Evolutionary conservation across 2,888 invertebrate genomes (phyloP), one percentile per base, ranked within the genome.

Genomic region (Cheilosia grossa): DNA sequence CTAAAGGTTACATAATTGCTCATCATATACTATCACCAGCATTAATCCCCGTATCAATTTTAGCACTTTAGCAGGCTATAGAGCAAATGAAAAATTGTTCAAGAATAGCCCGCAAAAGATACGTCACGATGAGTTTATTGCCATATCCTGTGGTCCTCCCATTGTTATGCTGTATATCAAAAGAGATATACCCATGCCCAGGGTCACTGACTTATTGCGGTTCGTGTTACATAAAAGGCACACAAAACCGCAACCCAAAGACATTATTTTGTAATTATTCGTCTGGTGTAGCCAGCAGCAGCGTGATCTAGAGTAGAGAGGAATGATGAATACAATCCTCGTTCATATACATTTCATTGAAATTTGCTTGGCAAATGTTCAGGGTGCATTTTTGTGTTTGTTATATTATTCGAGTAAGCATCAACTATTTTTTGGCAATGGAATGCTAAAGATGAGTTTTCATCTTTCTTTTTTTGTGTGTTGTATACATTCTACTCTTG

Each of bases 251-350:
- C 72, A 72, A 59, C 64, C 59, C 64, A 44, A 67, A 82, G 54
- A 51, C 66, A 78, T 82, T 77, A 78, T 78, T 67, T 61, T 54
- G 72, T 72, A 77, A 82, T 82, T 82, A 82, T 78, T 82, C 47
- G 82, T 77, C 77, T 77, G 66, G 54, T 59, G n/a, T 58, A 21
- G 69, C 49, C 54, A n/a, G 37, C 10, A 69, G 56, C 27, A 75
- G 54, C 33, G 63, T 33, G 75, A 63, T 75, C 49, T 63, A 51
- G 17, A 51, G 33, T 27, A 58, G 30, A 63, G 61, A 30, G 44
- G 42, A 44, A 58, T 53, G 59, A 72, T 72, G 47, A 61, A 56
- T 49, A 75, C 30, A 54, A 53, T 64, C 64, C 75, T 75, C 75
- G 27, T 51, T 40, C 15, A 21, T 74, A 58, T 21, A 37, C 37